These are phyloP conservation scores for Pterostichus niger DNA, from an alignment of 2,888 invertebrate species.

Conservation along the genomic window DNA sequence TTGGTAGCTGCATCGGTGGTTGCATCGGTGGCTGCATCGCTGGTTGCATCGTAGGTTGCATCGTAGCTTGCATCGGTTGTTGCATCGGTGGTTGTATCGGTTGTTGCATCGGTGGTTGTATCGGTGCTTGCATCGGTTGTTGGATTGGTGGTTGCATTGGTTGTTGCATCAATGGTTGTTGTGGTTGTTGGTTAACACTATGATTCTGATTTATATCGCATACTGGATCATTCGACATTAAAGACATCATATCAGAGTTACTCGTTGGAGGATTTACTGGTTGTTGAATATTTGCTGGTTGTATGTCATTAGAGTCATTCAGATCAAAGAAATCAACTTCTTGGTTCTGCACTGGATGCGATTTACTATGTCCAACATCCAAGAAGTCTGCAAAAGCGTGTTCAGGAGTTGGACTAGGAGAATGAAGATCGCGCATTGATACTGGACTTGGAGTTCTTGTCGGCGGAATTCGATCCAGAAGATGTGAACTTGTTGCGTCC, in stretches of 20 bases:
- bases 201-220: constrained; percentile 77
- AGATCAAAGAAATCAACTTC: constrained; percentile 75
- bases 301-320: constrained; percentile 68
- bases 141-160: constrained; percentile 71
- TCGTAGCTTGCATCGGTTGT: constrained; percentile 69
- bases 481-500: constrained; percentile 91
- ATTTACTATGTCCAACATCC: constrained; percentile 79
- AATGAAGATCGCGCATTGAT: constrained; percentile 88
- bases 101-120: constrained; percentile 72
- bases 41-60: constrained; percentile 70
- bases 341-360: constrained; percentile 68
- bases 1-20: constrained; percentile 69
- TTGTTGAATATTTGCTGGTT: constrained; percentile 63
- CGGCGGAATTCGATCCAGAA: constrained; percentile 90
- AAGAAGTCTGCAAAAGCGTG: constrained; percentile 82
- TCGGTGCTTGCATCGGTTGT: constrained; percentile 71
- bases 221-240: constrained; percentile 70
- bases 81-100: constrained; percentile 72
- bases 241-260: constrained; percentile 54
- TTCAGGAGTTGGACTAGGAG: constrained; percentile 91
- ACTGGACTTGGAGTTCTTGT: constrained; percentile 94
- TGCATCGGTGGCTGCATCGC: constrained; percentile 69
- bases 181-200: constrained; percentile 67
- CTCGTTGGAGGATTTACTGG: constrained; percentile 10
- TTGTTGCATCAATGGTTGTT: constrained; percentile 64